Evolutionary conservation across 2,888 invertebrate species (phyloP).

Genomic region (Crocallis elinguaria): DNA sequence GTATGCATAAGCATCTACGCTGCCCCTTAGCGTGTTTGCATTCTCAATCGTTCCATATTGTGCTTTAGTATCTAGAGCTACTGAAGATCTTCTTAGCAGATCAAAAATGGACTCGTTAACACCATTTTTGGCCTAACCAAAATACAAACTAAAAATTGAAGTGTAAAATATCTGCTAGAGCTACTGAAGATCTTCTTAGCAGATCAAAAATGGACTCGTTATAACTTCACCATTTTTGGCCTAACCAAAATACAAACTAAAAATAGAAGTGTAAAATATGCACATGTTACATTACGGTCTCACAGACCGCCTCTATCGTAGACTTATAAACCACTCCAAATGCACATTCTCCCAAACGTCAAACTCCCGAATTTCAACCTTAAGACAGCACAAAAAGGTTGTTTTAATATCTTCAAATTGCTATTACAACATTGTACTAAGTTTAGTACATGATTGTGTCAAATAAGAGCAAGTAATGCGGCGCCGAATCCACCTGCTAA

Average conservation of each 20-base stretch:
- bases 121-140: no score
- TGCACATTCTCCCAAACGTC: neutral
- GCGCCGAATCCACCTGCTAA: constrained; percentile 38
- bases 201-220: no score
- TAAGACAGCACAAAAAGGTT: neutral
- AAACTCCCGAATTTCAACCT: constrained; percentile 7
- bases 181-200: no score
- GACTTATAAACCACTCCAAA: constrained; percentile 10
- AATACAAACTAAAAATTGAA: no score
- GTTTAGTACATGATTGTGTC: constrained; percentile 34
- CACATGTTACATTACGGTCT: constrained; percentile 10
- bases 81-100: no score
- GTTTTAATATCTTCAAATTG: neutral
- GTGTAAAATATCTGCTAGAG: no score
- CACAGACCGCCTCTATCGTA: constrained; percentile 2
- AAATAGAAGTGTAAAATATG: neutral
- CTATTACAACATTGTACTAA: constrained; percentile 9
- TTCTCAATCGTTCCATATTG: no score
- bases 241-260: neutral
- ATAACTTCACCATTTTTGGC: no score
- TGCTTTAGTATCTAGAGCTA: no score
- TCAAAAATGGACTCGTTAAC: no score
- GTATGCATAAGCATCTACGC: no score
- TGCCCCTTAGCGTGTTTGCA: no score
- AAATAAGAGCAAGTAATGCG: constrained; percentile 39